Conservation (phyloP, 2,888 invertebrate species). For the Mesorhabditis sp. region DNA sequence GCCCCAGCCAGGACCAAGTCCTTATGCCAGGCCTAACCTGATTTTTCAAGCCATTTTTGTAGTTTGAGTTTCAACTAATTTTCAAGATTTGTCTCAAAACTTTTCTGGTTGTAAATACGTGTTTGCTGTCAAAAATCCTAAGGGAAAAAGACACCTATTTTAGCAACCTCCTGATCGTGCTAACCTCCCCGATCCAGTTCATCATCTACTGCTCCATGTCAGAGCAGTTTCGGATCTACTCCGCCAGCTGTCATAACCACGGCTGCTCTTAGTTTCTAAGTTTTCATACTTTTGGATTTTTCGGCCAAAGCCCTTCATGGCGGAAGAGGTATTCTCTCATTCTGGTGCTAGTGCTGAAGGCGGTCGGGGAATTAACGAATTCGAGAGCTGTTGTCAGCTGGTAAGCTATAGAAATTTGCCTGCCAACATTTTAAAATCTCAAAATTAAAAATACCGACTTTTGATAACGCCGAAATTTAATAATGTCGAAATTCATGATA, state of each 20-base stretch:
- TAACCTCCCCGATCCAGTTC: slow-evolving; percentile 82
- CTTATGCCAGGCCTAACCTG: too few species aligned
- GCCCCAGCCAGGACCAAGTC: too few species aligned
- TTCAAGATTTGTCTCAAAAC: too few species aligned
- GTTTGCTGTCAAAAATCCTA: background rate
- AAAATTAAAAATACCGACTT: background rate
- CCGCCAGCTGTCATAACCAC: slow-evolving; percentile 69
- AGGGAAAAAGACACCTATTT: slow-evolving; percentile 67
- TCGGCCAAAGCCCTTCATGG: slow-evolving; percentile 20
- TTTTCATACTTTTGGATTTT: background rate
- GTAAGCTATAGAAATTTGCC: background rate
- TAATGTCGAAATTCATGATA: background rate
- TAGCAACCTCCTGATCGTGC: slow-evolving; percentile 83
- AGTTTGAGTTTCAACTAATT: too few species aligned
- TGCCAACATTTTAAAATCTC: background rate
- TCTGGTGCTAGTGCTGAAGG: too few species aligned
- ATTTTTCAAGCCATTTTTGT: too few species aligned
- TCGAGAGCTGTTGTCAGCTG: background rate
- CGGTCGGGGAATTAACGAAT: too few species aligned
- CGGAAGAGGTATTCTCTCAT: slow-evolving; percentile 32
- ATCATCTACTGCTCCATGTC: slow-evolving; percentile 94
- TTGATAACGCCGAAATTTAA: background rate
- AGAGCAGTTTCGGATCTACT: slow-evolving; percentile 86
- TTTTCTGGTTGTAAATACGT: background rate
- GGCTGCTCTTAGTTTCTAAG: slow-evolving; percentile 41